These are phyloP conservation scores for Drosophila tsacasi DNA, from an alignment of 1,140 invertebrate genomes.

Conservation along the genomic window DNA sequence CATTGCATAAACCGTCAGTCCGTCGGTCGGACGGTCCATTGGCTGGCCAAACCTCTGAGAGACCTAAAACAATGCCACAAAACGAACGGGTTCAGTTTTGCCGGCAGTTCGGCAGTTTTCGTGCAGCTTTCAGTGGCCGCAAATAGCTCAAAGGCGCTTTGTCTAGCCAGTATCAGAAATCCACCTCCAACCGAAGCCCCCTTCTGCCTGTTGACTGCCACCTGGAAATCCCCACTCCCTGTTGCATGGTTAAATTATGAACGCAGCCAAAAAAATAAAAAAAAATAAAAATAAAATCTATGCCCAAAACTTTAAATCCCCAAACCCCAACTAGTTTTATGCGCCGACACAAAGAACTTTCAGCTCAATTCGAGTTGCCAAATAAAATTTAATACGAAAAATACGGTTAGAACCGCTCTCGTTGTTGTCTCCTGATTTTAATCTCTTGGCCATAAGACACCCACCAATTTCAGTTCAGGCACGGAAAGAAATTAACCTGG, in stretches of 20 bases:
- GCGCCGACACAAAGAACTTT: conserved; percentile 37
- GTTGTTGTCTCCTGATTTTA: conserved; percentile 48
- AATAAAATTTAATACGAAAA: conserved; percentile 51
- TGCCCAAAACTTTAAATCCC: conserved; percentile 37
- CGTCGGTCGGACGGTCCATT: not conserved
- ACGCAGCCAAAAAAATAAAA: conserved; percentile 33
- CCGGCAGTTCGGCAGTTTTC: conserved; percentile 29
- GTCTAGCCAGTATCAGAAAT: conserved; percentile 53
- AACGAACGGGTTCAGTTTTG: conserved; percentile 56
- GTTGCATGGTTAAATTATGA: conserved; percentile 58
- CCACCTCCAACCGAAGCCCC: conserved; percentile 7
- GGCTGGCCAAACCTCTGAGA: conserved; percentile 44
- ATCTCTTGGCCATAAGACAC: conserved; percentile 48
- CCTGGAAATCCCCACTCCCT: conserved; percentile 21
- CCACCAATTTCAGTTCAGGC: conserved; percentile 30
- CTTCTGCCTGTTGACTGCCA: not conserved
- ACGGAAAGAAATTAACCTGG: conserved; percentile 7
- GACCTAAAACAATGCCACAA: conserved; percentile 61
- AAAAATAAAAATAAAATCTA: conserved; percentile 12
- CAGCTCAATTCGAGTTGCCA: conserved; percentile 41
- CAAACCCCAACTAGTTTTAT: conserved; percentile 18
- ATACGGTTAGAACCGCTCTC: conserved; percentile 29
- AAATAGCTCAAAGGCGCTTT: conserved; percentile 69
- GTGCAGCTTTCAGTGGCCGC: conserved; percentile 50
- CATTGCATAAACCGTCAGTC: conserved; percentile 57